A percentile compares a stretch with the other conserved stretches of the same genome.
phyloP scores from a whole-genome alignment of 2,888 invertebrate genomes.

The Eumacrocentrus americanus region DNA sequence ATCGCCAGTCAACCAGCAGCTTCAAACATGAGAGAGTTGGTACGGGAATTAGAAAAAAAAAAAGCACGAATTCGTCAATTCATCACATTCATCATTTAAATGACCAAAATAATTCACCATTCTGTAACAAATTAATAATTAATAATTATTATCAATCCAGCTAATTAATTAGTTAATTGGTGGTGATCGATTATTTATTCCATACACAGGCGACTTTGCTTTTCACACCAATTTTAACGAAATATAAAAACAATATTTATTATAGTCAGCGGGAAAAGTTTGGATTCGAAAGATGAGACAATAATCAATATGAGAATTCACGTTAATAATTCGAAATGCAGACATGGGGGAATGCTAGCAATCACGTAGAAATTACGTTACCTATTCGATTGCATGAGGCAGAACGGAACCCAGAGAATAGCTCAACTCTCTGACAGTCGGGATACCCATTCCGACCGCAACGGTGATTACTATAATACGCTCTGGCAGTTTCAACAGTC shows the following conservation, averaged over 20 bases:
- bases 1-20: constrained; percentile 64
- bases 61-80: no score
- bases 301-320: not conserved
- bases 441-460: constrained; percentile 10
- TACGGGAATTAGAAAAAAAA: no score
- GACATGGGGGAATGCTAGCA: constrained; percentile 2
- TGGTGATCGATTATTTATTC: no score
- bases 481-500: constrained; percentile 7
- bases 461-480: constrained; percentile 23
- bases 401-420: not conserved
- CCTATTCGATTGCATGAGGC: not conserved
- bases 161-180: no score
- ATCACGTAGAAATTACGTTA: constrained; percentile 13
- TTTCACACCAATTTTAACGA: no score
- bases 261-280: not conserved
- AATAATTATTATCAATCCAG: no score
- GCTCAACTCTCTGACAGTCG: not conserved
- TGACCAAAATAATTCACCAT: no score
- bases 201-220: no score
- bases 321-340: not conserved
- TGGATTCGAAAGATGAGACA: not conserved
- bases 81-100: not conserved
- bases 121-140: no score
- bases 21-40: constrained; percentile 64
- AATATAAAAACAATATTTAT: not conserved